These are phyloP conservation scores for Oxygymnocypris stewartii DNA, from an alignment of 2,113 vertebrate genomes.

Conservation along the genomic window DNA sequence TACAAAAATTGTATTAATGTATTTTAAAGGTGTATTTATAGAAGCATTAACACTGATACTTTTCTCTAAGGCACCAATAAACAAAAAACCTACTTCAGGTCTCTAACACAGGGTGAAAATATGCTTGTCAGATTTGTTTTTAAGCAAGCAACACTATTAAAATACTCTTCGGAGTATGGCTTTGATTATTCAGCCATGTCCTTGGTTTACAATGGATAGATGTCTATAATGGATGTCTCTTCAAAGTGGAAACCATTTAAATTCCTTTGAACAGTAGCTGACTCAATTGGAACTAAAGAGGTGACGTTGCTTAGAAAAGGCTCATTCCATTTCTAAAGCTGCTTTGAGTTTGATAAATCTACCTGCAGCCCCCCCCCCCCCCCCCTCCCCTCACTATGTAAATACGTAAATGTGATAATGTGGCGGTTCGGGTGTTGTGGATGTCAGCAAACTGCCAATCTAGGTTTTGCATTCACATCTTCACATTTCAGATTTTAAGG, in stretches of 20 bases:
- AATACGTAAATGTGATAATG: constrained; percentile 18
- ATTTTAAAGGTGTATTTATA: neutral
- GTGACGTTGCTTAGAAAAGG: constrained; percentile 27
- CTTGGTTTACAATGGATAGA: constrained; percentile 21
- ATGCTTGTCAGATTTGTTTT: neutral
- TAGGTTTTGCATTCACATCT: constrained; percentile 17
- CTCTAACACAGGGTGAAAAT: neutral
- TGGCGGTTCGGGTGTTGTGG: constrained; percentile 1
- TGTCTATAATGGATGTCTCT: constrained; percentile 25
- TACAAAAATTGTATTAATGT: neutral
- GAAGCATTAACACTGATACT: neutral
- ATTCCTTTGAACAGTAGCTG: constrained; percentile 32
- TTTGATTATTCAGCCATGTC: constrained; percentile 28
- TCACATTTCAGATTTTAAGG: constrained; percentile 8
- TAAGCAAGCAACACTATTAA: constrained; percentile 23
- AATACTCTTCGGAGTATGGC: constrained; percentile 12
- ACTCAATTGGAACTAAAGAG: constrained; percentile 8
- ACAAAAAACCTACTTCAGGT: neutral
- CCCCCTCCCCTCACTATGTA: neutral
- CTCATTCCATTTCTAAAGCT: constrained; percentile 31
- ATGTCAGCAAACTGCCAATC: constrained; percentile 35
- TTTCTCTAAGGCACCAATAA: neutral
- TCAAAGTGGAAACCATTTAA: constrained; percentile 26
- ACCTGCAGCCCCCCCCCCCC: neutral
- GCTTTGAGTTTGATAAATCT: constrained; percentile 31